Conservation (phyloP, 2,113 vertebrate species). For the Cranoglanis bouderius region DNA sequence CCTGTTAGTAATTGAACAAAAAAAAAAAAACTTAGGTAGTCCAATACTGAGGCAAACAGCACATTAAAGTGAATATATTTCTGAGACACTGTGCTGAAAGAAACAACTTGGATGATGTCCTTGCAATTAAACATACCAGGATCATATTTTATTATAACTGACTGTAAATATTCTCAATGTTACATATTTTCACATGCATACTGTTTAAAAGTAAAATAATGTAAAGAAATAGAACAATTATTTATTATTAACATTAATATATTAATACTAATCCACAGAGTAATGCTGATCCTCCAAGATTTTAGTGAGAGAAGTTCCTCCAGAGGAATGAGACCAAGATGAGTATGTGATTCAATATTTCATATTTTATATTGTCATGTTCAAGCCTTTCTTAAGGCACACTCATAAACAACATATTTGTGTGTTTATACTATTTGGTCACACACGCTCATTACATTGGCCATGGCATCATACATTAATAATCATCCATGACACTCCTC, state of each 20-base stretch:
- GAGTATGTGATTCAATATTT: conserved; percentile 17
- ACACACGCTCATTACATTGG: conserved; percentile 61
- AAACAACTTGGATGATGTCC: neutral
- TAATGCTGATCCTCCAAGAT: neutral
- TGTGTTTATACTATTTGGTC: conserved; percentile 55
- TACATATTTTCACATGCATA: neutral
- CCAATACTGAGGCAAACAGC: neutral
- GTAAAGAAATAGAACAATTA: neutral
- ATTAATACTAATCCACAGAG: neutral
- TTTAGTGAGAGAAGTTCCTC: neutral
- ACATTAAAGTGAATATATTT: neutral
- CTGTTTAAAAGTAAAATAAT: neutral
- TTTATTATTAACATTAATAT: neutral
- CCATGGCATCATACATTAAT: conserved; percentile 85
- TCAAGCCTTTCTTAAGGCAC: conserved; percentile 16
- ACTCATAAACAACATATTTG: conserved; percentile 53
- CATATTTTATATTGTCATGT: conserved; percentile 33
- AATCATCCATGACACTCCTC: conserved; percentile 88
- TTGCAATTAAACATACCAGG: neutral
- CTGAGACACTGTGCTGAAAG: neutral
- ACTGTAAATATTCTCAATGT: neutral
- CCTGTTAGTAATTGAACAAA: neutral
- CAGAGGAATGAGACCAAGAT: neutral
- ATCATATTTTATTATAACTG: neutral
- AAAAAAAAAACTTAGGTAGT: too few relatives aligned